Evolutionary conservation across 92 coral and sea anemone species (phyloP).

Genomic region (Epizoanthus fatuus): DNA sequence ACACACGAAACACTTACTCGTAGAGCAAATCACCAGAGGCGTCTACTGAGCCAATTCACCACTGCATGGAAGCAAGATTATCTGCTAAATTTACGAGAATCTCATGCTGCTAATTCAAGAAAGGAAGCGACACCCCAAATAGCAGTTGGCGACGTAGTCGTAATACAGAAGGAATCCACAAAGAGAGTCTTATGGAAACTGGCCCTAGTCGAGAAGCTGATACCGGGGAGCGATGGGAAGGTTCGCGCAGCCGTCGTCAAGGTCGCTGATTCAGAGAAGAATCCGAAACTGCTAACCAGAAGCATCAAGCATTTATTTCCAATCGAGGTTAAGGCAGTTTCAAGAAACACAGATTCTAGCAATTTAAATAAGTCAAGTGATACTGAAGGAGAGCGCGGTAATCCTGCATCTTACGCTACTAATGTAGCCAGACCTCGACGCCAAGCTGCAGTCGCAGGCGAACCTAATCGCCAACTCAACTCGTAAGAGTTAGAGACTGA

Average conservation of each 20-base stretch:
- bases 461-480: neutral
- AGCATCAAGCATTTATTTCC: slow-evolving; percentile 45
- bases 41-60: slow-evolving; percentile 49
- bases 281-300: slow-evolving; percentile 44
- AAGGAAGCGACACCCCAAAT: neutral
- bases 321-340: slow-evolving; percentile 18
- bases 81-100: slow-evolving; percentile 25
- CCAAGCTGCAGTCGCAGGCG: slow-evolving; percentile 4
- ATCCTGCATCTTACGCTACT: neutral
- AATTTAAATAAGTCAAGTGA: neutral
- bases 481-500: no score
- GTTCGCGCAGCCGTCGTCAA: slow-evolving; percentile 59
- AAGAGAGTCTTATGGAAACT: slow-evolving; percentile 60
- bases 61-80: slow-evolving; percentile 49
- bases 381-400: neutral
- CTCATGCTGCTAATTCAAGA: neutral
- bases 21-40: slow-evolving; percentile 38
- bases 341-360: neutral
- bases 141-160: slow-evolving; percentile 55
- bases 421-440: neutral
- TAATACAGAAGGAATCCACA: slow-evolving; percentile 48
- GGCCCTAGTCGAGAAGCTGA: slow-evolving; percentile 52
- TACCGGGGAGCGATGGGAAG: slow-evolving; percentile 48
- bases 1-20: slow-evolving; percentile 47
- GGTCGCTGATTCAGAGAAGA: slow-evolving; percentile 33